Evolutionary conservation across 2,888 invertebrate species (phyloP), one percentile per base, ranked within the genome.

Genomic region (Anthoptus insignis): DNA sequence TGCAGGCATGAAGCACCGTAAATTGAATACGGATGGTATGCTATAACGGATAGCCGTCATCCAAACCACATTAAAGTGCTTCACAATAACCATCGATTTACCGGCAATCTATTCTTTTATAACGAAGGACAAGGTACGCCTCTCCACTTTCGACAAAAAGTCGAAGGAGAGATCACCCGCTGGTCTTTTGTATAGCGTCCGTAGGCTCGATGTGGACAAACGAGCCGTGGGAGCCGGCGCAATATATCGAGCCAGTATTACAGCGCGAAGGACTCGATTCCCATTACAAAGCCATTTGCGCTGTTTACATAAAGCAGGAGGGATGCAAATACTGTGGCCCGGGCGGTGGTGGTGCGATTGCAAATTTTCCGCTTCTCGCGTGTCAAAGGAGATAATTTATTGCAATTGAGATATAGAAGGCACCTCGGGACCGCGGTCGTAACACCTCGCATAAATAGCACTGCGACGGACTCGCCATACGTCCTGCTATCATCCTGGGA

Each of bases 101-200:
- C 91, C 90, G 91, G 87, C 92, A 89, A 93, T 92, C 91, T 91
- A 86, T 88, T 89, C 86, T 87, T 88, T 91, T 91, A 87, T 90
- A 82, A 80, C 76, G 71, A 76, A 82, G 81, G 81, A 84, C 85
- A 86, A 86, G 88, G 81, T 87, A 90, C 90, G 89, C 89, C 92
- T 91, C 80, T 80, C 87, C 87, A 88, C 91, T 90, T 86, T 86
- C 83, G 82, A 89, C 88, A 92, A 92, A 90, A 91, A 92, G 89
- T 89, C 86, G 79, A 84, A 85, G 84, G 84, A 83, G 83, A 79
- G 86, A 84, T 88, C 83, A 83, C 91, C 91, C 89, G 91, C 91
- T 89, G 91, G 76, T 80, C 89, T 81, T 87, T 93, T 93, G 90
- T 92, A 76, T 74, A 78, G 76, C 75, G 79, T 81, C 83, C 81